Percentiles rank a stretch among this genome's conserved stretches.
phyloP scores from a whole-genome alignment of 2,888 invertebrate genomes.

The Pyralis farinalis region DNA sequence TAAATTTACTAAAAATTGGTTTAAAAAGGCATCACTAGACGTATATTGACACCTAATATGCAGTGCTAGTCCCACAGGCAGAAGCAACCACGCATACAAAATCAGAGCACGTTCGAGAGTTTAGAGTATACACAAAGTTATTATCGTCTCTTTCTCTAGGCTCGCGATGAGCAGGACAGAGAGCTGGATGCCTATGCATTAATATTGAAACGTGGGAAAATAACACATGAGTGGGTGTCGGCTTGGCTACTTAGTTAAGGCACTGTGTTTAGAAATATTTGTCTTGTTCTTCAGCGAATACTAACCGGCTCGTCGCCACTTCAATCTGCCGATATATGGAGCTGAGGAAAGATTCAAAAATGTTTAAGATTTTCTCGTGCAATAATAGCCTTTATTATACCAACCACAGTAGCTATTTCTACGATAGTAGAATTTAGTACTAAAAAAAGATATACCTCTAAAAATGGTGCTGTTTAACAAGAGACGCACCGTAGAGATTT shows the following conservation, averaged over 20 bases:
- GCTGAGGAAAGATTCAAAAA: too few species aligned
- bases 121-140: constrained; percentile 25
- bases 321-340: too few species aligned
- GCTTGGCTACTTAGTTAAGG: constrained; percentile 5
- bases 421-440: too few species aligned
- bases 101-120: constrained; percentile 33
- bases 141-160: constrained; percentile 29
- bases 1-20: constrained; percentile 1
- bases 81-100: constrained; percentile 41
- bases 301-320: too few species aligned
- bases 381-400: too few species aligned
- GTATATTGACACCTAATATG: constrained; percentile 21
- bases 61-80: constrained; percentile 28
- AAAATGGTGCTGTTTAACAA: too few species aligned
- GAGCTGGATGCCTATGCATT: constrained; percentile 41
- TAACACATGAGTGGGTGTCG: constrained; percentile 25
- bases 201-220: constrained; percentile 56
- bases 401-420: too few species aligned
- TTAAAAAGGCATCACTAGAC: constrained; percentile 3
- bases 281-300: too few species aligned
- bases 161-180: constrained; percentile 25
- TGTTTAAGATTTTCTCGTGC: too few species aligned
- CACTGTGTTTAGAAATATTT: too few species aligned
- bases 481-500: too few species aligned
- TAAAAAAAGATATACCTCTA: too few species aligned